These are phyloP conservation scores for Neodiprion fabricii DNA, from an alignment of 1,140 invertebrate species.

Conservation along the genomic window DNA sequence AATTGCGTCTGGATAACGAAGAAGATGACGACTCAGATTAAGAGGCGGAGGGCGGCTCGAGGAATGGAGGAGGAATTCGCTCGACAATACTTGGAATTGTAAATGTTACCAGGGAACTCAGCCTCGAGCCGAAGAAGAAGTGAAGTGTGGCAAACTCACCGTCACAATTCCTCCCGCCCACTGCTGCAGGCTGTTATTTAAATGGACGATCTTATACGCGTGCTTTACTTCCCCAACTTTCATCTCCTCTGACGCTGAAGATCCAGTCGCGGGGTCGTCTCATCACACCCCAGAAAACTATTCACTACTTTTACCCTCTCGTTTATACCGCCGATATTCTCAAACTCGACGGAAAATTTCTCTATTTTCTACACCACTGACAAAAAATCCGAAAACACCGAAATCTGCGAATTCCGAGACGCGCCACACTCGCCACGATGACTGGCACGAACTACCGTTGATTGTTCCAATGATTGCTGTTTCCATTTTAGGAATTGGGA, in stretches of 20 bases:
- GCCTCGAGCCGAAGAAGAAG: background rate
- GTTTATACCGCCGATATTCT: no score
- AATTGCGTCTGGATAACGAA: background rate
- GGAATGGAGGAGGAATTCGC: background rate
- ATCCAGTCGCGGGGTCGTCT: no score
- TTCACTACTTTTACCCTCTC: background rate
- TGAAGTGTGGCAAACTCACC: background rate
- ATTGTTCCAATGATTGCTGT: no score
- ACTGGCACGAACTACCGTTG: no score
- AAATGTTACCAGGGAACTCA: background rate
- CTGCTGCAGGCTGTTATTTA: background rate
- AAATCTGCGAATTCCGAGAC: no score
- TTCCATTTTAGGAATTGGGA: no score
- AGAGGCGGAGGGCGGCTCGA: background rate
- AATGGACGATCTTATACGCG: conserved; percentile 4
- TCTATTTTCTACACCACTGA: no score
- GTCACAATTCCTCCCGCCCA: background rate
- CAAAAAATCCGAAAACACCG: no score
- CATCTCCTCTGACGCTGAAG: background rate
- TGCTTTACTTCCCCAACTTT: background rate
- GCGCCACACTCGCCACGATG: no score
- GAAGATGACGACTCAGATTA: conserved; percentile 1
- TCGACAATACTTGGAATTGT: background rate
- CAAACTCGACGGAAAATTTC: background rate
- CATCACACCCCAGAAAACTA: background rate